These are phyloP conservation scores for Acrocyrtus sp. DNA, from an alignment of 2,888 invertebrate species.

Conservation along the genomic window DNA sequence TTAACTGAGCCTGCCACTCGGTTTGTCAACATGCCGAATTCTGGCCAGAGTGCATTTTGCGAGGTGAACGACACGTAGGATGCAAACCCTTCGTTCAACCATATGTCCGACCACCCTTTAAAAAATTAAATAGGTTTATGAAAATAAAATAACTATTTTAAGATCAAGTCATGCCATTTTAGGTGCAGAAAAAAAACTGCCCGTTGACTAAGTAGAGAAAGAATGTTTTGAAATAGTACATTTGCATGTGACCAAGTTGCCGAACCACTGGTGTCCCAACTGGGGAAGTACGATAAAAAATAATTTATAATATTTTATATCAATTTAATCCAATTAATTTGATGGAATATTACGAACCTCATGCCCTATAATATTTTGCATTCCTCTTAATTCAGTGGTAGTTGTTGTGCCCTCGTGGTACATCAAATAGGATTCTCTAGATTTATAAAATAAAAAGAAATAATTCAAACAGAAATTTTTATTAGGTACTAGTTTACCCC, in stretches of 20 bases:
- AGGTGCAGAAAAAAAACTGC: no score
- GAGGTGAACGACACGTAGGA: constrained; percentile 30
- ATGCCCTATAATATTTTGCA: constrained; percentile 12
- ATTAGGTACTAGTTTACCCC: no score
- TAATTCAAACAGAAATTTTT: no score
- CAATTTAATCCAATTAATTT: no score
- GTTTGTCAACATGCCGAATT: constrained; percentile 14
- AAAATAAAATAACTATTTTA: not conserved
- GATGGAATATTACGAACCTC: constrained; percentile 19
- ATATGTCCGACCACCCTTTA: constrained; percentile 40
- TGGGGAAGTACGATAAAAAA: not conserved
- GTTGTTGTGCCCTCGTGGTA: not conserved
- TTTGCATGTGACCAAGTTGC: constrained; percentile 41
- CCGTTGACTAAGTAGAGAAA: no score
- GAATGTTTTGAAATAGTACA: no score
- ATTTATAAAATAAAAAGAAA: no score
- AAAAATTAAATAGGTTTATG: no score
- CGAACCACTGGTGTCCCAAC: constrained; percentile 22
- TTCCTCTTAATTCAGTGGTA: not conserved
- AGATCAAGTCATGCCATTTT: not conserved
- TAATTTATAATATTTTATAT: not conserved
- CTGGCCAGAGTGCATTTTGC: constrained; percentile 24
- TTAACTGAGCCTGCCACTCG: constrained; percentile 26
- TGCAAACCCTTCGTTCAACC: constrained; percentile 42
- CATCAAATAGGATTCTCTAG: constrained; percentile 23